Percentiles rank a stretch among this genome's conserved stretches.
Conservation (phyloP, 2,888 invertebrate species). For the Lypha dubia region DNA sequence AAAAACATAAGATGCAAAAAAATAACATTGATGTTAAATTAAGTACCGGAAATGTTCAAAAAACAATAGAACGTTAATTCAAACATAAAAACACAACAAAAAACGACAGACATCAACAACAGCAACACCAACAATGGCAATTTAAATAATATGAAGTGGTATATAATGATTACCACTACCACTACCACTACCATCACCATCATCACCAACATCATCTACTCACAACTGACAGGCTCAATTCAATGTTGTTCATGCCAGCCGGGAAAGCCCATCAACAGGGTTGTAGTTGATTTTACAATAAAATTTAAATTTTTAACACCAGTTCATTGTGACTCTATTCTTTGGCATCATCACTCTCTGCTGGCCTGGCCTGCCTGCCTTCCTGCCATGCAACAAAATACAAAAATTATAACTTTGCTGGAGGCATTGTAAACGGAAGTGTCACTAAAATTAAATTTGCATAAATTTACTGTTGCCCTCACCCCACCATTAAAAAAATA, state of each 20-base stretch:
- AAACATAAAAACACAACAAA: slow-evolving; percentile 44
- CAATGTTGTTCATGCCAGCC: slow-evolving; percentile 24
- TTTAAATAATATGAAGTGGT: slow-evolving; percentile 70
- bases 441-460: slow-evolving; percentile 72
- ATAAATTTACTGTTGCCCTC: slow-evolving; percentile 62
- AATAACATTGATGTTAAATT: slow-evolving; percentile 67
- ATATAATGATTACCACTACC: slow-evolving; percentile 66
- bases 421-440: slow-evolving; percentile 70
- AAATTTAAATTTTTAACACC: slow-evolving; percentile 66
- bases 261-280: slow-evolving; percentile 36
- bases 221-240: slow-evolving; percentile 57
- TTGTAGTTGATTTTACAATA: slow-evolving; percentile 38
- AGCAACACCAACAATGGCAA: slow-evolving; percentile 60
- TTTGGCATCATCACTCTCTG: slow-evolving; percentile 7
- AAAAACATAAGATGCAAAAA: slow-evolving; percentile 50
- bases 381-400: slow-evolving; percentile 21
- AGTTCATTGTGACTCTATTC: slow-evolving; percentile 26
- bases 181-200: neutral
- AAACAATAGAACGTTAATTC: slow-evolving; percentile 70
- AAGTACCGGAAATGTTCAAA: slow-evolving; percentile 70
- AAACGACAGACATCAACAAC: no score
- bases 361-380: no score
- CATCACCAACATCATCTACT: slow-evolving; percentile 42
- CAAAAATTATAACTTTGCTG: slow-evolving; percentile 63
- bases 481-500: neutral